phyloP scores from a whole-genome alignment of 2,113 vertebrate species.

The Semicossyphus pulcher region DNA sequence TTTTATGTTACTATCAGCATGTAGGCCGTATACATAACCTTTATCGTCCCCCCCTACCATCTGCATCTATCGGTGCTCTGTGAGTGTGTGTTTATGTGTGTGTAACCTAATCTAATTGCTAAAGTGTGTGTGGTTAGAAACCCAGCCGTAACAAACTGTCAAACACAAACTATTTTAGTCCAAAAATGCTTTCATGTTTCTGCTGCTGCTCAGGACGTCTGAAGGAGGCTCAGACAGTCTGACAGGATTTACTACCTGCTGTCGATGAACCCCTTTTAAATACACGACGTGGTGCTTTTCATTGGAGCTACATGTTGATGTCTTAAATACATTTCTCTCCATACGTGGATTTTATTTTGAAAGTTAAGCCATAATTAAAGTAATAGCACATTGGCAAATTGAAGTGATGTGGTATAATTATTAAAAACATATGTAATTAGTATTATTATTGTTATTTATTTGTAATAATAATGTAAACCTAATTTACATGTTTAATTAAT shows the following conservation, averaged over 20 bases:
- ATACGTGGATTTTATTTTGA: neutral
- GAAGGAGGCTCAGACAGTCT: neutral
- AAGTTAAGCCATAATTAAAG: neutral
- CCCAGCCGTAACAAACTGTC: conserved; percentile 60
- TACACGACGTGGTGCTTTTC: neutral
- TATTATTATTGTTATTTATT: too few species aligned
- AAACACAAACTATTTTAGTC: conserved; percentile 35
- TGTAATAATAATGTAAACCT: too few species aligned
- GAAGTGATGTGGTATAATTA: too few species aligned
- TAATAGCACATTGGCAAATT: neutral
- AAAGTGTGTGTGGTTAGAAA: conserved; percentile 54
- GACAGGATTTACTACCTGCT: neutral
- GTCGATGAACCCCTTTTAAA: neutral
- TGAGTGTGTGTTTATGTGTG: conserved; percentile 17
- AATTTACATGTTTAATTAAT: too few species aligned
- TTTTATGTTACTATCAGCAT: too few species aligned
- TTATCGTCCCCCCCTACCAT: too few species aligned
- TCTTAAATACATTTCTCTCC: neutral
- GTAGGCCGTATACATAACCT: too few species aligned
- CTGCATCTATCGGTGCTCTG: too few species aligned
- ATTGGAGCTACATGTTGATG: too few species aligned
- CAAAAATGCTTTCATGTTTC: neutral
- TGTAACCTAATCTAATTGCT: conserved; percentile 33
- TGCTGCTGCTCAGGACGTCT: neutral
- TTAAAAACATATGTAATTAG: too few species aligned